Evolutionary conservation across 2,888 invertebrate species (phyloP).

Genomic region (Parnassius smintheus): DNA sequence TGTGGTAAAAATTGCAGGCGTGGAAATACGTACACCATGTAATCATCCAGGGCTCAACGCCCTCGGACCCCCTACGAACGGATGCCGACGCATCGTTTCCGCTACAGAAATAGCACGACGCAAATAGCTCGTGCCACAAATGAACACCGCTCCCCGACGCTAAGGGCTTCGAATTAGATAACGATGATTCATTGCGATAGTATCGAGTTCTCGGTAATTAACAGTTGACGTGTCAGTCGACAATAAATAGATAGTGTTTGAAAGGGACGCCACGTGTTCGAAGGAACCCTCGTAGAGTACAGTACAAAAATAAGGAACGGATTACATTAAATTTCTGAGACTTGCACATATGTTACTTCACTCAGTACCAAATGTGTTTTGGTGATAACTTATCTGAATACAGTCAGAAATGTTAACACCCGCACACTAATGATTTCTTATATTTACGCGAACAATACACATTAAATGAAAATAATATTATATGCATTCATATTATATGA

Average conservation of each 20-base stretch:
- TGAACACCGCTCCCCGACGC: constrained; percentile 6
- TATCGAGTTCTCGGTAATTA: constrained; percentile 21
- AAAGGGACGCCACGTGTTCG: constrained; percentile 22
- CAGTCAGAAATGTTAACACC: no score
- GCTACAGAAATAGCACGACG: constrained; percentile 39
- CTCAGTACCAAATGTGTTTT: neutral
- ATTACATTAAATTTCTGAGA: neutral
- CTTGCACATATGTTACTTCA: neutral
- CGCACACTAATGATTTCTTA: no score
- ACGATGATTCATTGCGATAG: constrained; percentile 33
- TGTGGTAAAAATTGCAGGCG: constrained; percentile 14
- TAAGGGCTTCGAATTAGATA: constrained; percentile 34
- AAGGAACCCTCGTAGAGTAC: constrained; percentile 5
- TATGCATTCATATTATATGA: no score
- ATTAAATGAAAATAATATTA: no score
- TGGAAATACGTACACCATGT: constrained; percentile 13
- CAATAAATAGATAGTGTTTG: constrained; percentile 25
- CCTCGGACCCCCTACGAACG: constrained; percentile 47
- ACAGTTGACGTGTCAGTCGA: constrained; percentile 24
- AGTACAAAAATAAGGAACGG: constrained; percentile 1
- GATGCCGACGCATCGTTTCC: constrained; percentile 41
- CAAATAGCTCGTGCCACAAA: constrained; percentile 35
- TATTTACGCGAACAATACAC: no score
- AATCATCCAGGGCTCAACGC: constrained; percentile 33
- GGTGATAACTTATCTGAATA: no score